Base-by-base conservation (phyloP, 2,888 invertebrate genomes). In the Argynnis bischoffii region DNA sequence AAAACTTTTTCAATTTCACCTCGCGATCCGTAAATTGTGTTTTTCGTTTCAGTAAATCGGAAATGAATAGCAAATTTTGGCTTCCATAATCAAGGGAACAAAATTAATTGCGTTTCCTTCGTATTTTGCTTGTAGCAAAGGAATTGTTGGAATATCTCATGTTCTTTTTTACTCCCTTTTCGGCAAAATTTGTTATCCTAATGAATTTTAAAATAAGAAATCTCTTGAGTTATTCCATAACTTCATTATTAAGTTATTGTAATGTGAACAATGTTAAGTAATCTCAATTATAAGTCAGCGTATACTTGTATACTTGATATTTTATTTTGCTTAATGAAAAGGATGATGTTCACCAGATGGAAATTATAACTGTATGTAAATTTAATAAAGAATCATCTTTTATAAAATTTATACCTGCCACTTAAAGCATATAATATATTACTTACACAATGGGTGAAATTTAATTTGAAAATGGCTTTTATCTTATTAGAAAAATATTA, bases 1-100 rank as follows among this genome's bases (percentile, higher is more conserved):
- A 81, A 90, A 91, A 91, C 89, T 91, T 91, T 91, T 91, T 91
- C 90, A 91, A 90, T 91, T 90, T 90, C 88, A 89, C 84, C 86
- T 84, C 81, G 77, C 85, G 84, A 88, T 86, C 86, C 86, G 82
- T 85, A 90, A 90, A 90, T 91, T 90, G 90, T 90, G 85, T 90
- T 91, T 90, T 88, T 86, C 89, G 88, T 87, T 85, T 87, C 84
- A 88, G 86, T 88, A 89, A 90, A 89, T 89, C 86, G 84, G 85
- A 88, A 82, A 90, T 87, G 88, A 87, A 90, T 89, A 88, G 89
- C 88, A 87, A 88, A 88, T 85, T 89, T 83, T 77, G 81, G 79
- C 79, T 88, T 85, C 83, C 79, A 81, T 82, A 86, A 86, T 85
- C 83, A 84, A 82, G 82, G 79, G 79, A 84, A 80, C 79, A 72